phyloP scores from a whole-genome alignment of 2,113 vertebrate genomes.

The Heterotilapia buettikoferi region DNA sequence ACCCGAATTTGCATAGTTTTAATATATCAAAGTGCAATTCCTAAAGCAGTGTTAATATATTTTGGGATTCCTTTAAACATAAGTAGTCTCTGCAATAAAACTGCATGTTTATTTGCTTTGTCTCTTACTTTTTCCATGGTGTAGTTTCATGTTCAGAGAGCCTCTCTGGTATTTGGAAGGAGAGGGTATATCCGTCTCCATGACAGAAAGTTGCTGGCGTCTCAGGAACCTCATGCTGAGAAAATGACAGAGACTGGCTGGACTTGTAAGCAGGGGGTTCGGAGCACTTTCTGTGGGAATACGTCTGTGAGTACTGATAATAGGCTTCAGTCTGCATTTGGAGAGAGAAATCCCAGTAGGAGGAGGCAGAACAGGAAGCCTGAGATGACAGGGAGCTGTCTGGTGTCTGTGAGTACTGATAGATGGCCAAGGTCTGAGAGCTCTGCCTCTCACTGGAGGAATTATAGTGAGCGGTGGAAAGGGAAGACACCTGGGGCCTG shows the following conservation, averaged over 20 bases:
- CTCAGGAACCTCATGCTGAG: constrained; percentile 1
- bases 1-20: neutral
- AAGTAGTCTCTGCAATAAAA: neutral
- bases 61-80: neutral
- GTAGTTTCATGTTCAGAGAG: neutral
- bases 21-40: neutral
- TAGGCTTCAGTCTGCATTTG: neutral
- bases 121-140: constrained; percentile 18
- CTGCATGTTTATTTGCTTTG: neutral
- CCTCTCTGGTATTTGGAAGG: neutral
- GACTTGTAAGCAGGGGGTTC: neutral
- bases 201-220: neutral
- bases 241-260: neutral
- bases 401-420: neutral
- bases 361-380: neutral
- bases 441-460: neutral
- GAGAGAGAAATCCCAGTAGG: constrained; percentile 9
- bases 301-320: constrained; percentile 14
- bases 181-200: neutral
- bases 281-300: neutral
- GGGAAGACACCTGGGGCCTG: neutral
- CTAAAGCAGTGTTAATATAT: neutral
- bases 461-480: neutral
- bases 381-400: neutral
- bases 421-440: neutral